A percentile compares a stretch with the other conserved stretches of the same genome.
phyloP scores from a whole-genome alignment of 2,888 invertebrate species.

The Chalcosyrphus nemorum region DNA sequence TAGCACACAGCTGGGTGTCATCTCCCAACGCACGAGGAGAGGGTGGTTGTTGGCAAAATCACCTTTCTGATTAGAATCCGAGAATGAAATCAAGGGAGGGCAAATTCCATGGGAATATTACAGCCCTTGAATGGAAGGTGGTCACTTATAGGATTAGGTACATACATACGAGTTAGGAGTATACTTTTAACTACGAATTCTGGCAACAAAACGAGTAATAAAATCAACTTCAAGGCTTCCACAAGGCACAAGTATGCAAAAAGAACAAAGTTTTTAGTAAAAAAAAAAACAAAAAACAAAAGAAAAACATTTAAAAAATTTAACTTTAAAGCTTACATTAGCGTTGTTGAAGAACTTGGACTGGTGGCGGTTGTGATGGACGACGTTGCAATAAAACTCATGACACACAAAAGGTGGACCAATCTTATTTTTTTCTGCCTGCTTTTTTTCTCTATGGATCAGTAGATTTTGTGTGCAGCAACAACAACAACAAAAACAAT shows the following conservation, averaged over 20 bases:
- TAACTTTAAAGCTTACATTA: slow-evolving; percentile 57
- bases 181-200: no score
- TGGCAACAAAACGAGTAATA: slow-evolving; percentile 25
- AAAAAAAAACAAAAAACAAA: no score
- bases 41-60: no score
- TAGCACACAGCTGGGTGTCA: slow-evolving; percentile 35
- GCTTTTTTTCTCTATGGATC: slow-evolving; percentile 37
- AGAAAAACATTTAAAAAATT: slow-evolving; percentile 1
- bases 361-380: slow-evolving; percentile 63
- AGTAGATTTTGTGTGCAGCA: slow-evolving; percentile 53
- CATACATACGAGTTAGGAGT: no score
- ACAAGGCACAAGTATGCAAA: neutral
- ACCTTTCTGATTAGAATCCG: no score
- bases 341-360: slow-evolving; percentile 66
- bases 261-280: neutral
- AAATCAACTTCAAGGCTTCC: slow-evolving; percentile 20
- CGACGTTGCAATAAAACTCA: slow-evolving; percentile 71
- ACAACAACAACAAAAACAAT: no score
- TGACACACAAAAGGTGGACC: slow-evolving; percentile 43
- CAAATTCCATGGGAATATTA: neutral
- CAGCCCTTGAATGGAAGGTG: neutral
- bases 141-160: slow-evolving; percentile 18
- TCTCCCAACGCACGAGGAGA: no score
- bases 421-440: no score
- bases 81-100: no score